Conservation (phyloP, 2,113 vertebrate species). For the Perca flavescens region DNA sequence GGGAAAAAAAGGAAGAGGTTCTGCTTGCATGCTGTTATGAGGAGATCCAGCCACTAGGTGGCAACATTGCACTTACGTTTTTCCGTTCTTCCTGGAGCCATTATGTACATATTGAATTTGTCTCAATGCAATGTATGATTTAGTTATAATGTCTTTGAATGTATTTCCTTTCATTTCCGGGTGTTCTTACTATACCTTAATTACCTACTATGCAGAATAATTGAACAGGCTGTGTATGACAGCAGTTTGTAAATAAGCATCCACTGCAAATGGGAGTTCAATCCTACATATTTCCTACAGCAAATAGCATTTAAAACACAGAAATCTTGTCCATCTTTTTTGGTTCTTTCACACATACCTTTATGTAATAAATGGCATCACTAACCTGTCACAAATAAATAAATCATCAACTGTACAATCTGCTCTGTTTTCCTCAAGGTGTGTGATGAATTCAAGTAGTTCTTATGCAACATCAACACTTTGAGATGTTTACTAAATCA, state of each 20-base stretch:
- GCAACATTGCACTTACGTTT: slow-evolving; percentile 68
- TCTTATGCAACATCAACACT: not conserved
- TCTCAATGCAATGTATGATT: slow-evolving; percentile 34
- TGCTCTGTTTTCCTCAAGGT: not conserved
- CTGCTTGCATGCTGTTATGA: slow-evolving; percentile 27
- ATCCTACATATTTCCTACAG: not conserved
- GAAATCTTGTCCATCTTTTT: slow-evolving; percentile 6
- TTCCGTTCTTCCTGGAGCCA: slow-evolving; percentile 30
- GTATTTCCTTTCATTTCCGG: slow-evolving; percentile 37
- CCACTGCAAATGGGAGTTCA: slow-evolving; percentile 1
- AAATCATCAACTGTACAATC: slow-evolving; percentile 37
- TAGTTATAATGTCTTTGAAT: slow-evolving; percentile 40
- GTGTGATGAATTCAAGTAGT: not conserved
- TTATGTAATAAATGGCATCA: slow-evolving; percentile 40
- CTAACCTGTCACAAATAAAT: slow-evolving; percentile 40
- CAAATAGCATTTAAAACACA: slow-evolving; percentile 2
- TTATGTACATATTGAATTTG: slow-evolving; percentile 51
- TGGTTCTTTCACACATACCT: slow-evolving; percentile 29
- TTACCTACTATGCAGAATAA: not conserved
- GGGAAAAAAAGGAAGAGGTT: not conserved
- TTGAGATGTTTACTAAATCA: not conserved
- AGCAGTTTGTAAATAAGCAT: slow-evolving; percentile 4
- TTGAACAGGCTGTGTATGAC: not conserved
- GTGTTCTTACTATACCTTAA: not conserved
- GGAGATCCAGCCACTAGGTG: slow-evolving; percentile 69